Evolutionary conservation across 2,888 invertebrate genomes (phyloP).

Genomic region (Drosophila hamatofila): DNA sequence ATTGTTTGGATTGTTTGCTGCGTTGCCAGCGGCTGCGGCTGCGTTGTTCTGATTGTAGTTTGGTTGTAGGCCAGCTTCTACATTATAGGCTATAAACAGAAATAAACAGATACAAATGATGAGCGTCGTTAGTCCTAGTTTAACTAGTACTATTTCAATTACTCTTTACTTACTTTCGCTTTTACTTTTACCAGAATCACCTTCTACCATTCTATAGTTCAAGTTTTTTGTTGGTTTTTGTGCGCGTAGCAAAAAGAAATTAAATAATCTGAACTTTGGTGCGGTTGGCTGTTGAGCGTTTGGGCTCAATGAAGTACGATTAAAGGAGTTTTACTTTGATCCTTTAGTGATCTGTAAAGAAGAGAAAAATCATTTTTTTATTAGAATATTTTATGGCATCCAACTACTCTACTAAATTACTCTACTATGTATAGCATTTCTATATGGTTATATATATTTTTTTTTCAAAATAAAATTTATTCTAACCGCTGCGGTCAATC

Average conservation of each 20-base stretch:
- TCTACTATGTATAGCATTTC: neutral
- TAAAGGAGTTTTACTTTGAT: slow-evolving; percentile 43
- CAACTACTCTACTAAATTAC: neutral
- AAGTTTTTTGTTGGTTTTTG: slow-evolving; percentile 84
- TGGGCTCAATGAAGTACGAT: slow-evolving; percentile 58
- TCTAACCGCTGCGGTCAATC: slow-evolving; percentile 17
- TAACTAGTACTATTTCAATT: no score
- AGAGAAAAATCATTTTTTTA: neutral
- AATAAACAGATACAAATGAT: no score
- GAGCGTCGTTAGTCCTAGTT: no score
- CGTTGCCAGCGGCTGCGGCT: slow-evolving; percentile 76
- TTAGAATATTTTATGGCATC: neutral
- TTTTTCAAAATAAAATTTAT: neutral
- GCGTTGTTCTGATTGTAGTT: slow-evolving; percentile 89
- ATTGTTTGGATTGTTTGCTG: slow-evolving; percentile 84
- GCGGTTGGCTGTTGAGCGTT: slow-evolving; percentile 33
- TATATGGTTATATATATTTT: neutral
- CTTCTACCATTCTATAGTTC: slow-evolving; percentile 95
- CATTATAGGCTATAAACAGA: slow-evolving; percentile 90
- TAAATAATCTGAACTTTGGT: slow-evolving; percentile 47
- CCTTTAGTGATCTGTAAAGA: slow-evolving; percentile 76
- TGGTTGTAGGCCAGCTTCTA: slow-evolving; percentile 92
- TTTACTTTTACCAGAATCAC: slow-evolving; percentile 92
- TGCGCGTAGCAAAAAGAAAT: slow-evolving; percentile 76
- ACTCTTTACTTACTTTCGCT: slow-evolving; percentile 88